A percentile compares a stretch with the other conserved stretches of the same genome.
These are phyloP conservation scores for Zenarchopterus dispar DNA, from an alignment of 2,797 vertebrate species.

Conservation along the genomic window DNA sequence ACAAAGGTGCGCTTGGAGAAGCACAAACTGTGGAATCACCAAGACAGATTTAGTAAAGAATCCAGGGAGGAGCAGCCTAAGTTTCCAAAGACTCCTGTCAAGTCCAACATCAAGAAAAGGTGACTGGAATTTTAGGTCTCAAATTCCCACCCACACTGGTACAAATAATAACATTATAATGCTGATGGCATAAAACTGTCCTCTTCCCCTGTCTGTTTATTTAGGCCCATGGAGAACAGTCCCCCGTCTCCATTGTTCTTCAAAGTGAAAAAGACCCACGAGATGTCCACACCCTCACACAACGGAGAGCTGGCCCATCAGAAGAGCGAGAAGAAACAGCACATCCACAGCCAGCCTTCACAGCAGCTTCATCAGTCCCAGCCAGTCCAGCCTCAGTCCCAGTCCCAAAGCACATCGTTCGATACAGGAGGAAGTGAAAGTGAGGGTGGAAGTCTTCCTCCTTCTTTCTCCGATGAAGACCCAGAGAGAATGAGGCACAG, in stretches of 20 bases:
- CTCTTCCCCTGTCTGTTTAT: slow-evolving; percentile 22
- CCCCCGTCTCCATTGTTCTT: slow-evolving; percentile 85
- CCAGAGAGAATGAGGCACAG: slow-evolving; percentile 95
- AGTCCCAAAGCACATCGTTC: slow-evolving; percentile 67
- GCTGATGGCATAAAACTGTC: slow-evolving; percentile 37
- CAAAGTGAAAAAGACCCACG: slow-evolving; percentile 87
- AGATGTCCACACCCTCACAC: slow-evolving; percentile 81
- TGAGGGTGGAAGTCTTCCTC: slow-evolving; percentile 75
- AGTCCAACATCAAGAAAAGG: slow-evolving; percentile 91
- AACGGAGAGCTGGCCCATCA: slow-evolving; percentile 86
- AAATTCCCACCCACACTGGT: slow-evolving; percentile 18
- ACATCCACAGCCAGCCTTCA: slow-evolving; percentile 63
- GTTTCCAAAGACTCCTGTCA: slow-evolving; percentile 83
- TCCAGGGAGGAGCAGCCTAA: slow-evolving; percentile 81
- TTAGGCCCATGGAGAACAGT: slow-evolving; percentile 88
- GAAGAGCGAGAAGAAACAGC: slow-evolving; percentile 77
- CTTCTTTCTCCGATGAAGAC: slow-evolving; percentile 87
- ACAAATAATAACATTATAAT: slow-evolving; percentile 23
- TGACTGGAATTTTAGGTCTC: slow-evolving; percentile 58
- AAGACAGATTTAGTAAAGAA: slow-evolving; percentile 81
- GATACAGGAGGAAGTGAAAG: slow-evolving; percentile 81
- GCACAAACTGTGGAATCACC: slow-evolving; percentile 95
- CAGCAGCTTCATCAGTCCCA: slow-evolving; percentile 59
- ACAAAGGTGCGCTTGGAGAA: slow-evolving; percentile 96
- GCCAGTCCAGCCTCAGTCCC: slow-evolving; percentile 52